Evolutionary conservation across 1,140 invertebrate species (phyloP), one percentile per base, ranked within the genome.

Genomic region (Trichonephila inaurata): DNA sequence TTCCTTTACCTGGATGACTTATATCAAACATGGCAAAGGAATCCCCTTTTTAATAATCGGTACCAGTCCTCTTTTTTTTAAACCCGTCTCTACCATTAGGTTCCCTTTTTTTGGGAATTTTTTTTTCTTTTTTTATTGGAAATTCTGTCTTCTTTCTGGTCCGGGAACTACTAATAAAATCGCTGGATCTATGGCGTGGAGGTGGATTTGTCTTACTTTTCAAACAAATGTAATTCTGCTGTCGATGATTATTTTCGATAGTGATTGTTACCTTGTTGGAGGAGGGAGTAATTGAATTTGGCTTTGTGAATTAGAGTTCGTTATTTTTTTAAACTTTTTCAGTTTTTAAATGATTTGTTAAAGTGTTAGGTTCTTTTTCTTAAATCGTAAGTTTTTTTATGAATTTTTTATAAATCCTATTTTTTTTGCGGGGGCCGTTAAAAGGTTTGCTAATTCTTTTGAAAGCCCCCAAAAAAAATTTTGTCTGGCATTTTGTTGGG

Each of bases 1-100:
- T 60, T 87, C 44, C 64, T 16, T 69, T 12, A 40, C 61, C 18
- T 24, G 18, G 40, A 19, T 82, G 86, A 89, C 92, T 93, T 93
- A 81, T 93, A 81, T 89, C 86, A 81, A 93, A 93, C 69, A 93
- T 93, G 92, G 92, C 92, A 64, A 40, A 14, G 12, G 24, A n/a
- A 66, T 19, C 51, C 89, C 92, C 18, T 21, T 93, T 93, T 88
- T 86, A 93, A 89, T 93, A 93, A 93, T 93, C 66, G 33, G 62
- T 28, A 64, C 28, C 44, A 58, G 77, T 60, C 28, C 28, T 87
- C 44, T 69, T 62, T 7, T 33, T 66, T 62, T 5, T 7, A 61
- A 66, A 21, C 62, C 61, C 44, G 61, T 72, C 82, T 51, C 82
- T 87, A 69, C 91, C 58, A 92, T 92, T 92, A 92, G 62, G 58